These are phyloP conservation scores for Byasa hedistus DNA, from an alignment of 2,888 invertebrate genomes.

Conservation along the genomic window DNA sequence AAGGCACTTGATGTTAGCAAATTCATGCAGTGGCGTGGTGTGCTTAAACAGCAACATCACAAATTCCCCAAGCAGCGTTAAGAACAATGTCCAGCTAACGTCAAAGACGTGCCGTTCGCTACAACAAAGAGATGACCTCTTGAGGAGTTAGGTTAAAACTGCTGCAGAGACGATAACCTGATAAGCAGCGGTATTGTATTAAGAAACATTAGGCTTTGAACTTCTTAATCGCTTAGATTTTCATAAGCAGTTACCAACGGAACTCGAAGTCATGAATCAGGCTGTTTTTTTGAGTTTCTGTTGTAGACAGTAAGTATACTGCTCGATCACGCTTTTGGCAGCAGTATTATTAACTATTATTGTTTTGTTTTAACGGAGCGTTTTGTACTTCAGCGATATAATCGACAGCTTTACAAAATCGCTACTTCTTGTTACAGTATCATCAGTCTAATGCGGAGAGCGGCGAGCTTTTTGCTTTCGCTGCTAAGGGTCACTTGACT, in stretches of 20 bases:
- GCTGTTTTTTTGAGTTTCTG: no score
- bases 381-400: no score
- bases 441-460: conserved; percentile 31
- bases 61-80: conserved; percentile 32
- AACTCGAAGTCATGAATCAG: no score
- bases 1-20: no score
- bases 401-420: conserved; percentile 18
- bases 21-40: conserved; percentile 2
- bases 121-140: conserved; percentile 55
- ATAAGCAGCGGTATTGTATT: no score
- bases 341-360: no score
- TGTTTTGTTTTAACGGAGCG: no score
- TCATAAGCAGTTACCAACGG: no score
- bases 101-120: conserved; percentile 59
- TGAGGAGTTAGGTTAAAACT: not conserved
- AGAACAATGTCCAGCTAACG: conserved; percentile 68
- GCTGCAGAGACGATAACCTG: not conserved
- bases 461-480: conserved; percentile 54
- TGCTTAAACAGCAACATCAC: conserved; percentile 32
- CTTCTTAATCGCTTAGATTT: no score
- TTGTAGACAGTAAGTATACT: no score
- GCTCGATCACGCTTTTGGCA: no score
- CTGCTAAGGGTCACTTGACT: conserved; percentile 57
- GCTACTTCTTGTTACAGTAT: conserved; percentile 34
- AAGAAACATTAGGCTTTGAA: no score